Conservation (phyloP, 2,888 invertebrate species). For the Spodoptera picta region DNA sequence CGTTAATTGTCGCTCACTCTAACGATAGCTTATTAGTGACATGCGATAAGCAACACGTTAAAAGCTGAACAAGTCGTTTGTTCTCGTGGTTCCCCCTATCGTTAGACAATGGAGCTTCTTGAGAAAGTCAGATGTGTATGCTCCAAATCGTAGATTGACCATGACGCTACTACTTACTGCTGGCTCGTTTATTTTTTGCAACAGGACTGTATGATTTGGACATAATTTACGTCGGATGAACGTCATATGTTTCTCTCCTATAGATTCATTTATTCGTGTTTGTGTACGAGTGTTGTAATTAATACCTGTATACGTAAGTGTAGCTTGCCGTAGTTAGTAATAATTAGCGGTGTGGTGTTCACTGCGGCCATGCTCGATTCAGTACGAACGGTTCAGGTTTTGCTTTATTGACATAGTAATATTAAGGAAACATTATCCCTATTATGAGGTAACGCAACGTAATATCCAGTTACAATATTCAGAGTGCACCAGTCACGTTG, state of each 20-base stretch:
- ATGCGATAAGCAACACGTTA: conserved; percentile 57
- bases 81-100: conserved; percentile 41
- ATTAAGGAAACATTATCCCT: conserved; percentile 17
- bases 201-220: conserved; percentile 19
- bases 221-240: conserved; percentile 12
- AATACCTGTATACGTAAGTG: conserved; percentile 47
- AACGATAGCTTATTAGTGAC: conserved; percentile 64
- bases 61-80: conserved; percentile 42
- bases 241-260: conserved; percentile 9
- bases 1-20: conserved; percentile 70
- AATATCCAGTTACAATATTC: conserved; percentile 24
- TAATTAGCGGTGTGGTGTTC: conserved; percentile 44
- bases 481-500: conserved; percentile 6
- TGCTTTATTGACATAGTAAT: conserved; percentile 42
- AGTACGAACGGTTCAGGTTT: conserved; percentile 44
- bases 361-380: conserved; percentile 28
- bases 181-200: conserved; percentile 40
- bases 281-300: conserved; percentile 39
- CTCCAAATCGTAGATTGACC: conserved; percentile 76
- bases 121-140: conserved; percentile 72
- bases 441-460: conserved; percentile 14
- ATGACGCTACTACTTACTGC: conserved; percentile 65
- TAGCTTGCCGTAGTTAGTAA: conserved; percentile 39
- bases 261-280: conserved; percentile 15
- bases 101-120: conserved; percentile 63